Conservation (phyloP, 2,888 invertebrate species). For the Apamea anceps region DNA sequence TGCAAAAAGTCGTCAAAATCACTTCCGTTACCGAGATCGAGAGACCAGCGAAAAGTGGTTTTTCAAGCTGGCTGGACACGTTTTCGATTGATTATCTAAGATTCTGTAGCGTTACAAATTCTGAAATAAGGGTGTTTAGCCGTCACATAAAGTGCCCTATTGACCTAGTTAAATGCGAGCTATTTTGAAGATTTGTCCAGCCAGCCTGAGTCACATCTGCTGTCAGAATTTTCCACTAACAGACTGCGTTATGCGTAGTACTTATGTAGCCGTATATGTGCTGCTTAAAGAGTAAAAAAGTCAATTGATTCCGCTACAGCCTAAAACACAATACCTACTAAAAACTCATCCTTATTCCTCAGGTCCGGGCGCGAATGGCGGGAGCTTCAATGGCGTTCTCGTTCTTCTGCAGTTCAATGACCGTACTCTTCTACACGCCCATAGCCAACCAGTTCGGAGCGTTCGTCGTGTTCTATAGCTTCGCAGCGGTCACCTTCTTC, state of each 20-base stretch:
- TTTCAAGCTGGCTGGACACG: too few relatives aligned
- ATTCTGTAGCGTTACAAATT: too few relatives aligned
- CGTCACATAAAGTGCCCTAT: too few relatives aligned
- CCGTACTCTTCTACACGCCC: constrained; percentile 81
- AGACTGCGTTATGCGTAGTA: not conserved
- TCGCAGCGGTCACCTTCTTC: constrained; percentile 79
- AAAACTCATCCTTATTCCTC: constrained; percentile 26
- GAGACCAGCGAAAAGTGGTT: too few relatives aligned
- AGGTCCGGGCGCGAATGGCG: constrained; percentile 82
- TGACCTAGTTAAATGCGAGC: too few relatives aligned
- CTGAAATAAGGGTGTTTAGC: too few relatives aligned
- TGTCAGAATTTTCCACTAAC: not conserved
- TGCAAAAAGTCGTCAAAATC: too few relatives aligned
- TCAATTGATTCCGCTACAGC: not conserved
- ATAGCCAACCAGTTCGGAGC: constrained; percentile 79
- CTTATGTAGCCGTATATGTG: not conserved
- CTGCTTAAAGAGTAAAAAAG: not conserved
- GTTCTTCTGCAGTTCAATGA: constrained; percentile 84
- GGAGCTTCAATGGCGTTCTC: constrained; percentile 83
- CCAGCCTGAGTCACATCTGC: too few relatives aligned
- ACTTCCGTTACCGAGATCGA: too few relatives aligned
- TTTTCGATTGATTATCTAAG: too few relatives aligned
- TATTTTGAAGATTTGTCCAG: too few relatives aligned
- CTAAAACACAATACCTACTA: not conserved
- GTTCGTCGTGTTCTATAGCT: constrained; percentile 83